Percentiles rank a stretch among this genome's conserved stretches.
phyloP scores from a whole-genome alignment of 2,113 vertebrate species.

The Halichoeres trimaculatus region DNA sequence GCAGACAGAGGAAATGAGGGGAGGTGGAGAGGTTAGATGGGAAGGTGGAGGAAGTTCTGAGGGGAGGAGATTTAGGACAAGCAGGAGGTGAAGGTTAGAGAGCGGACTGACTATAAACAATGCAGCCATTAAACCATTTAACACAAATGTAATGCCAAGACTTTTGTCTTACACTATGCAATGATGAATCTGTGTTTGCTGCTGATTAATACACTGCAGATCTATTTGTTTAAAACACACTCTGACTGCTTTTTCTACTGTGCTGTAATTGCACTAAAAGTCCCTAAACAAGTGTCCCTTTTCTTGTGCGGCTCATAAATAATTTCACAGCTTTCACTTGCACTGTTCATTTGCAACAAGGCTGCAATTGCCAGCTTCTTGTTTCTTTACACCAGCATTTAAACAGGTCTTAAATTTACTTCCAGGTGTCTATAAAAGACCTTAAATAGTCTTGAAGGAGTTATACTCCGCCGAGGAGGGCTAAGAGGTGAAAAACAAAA shows the following conservation, averaged over 20 bases:
- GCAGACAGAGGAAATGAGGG: neutral
- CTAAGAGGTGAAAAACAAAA: neutral
- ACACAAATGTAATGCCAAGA: neutral
- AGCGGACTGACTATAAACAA: neutral
- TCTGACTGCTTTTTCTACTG: neutral
- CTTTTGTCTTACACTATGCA: neutral
- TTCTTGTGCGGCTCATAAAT: slow-evolving; percentile 4
- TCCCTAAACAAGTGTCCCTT: slow-evolving; percentile 1
- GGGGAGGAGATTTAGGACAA: neutral
- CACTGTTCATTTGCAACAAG: slow-evolving; percentile 2
- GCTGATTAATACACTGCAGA: neutral
- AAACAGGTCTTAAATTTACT: slow-evolving; percentile 15
- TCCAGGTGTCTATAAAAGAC: slow-evolving; percentile 25
- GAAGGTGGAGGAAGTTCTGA: neutral
- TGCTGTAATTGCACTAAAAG: slow-evolving; percentile 13
- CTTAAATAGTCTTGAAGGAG: neutral
- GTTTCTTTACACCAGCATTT: slow-evolving; percentile 1
- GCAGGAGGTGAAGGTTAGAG: neutral
- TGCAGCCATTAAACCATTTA: neutral
- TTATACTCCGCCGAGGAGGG: neutral
- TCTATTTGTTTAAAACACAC: neutral
- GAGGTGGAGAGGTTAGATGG: neutral
- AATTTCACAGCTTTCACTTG: neutral
- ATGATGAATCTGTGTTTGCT: neutral
- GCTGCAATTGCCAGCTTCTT: slow-evolving; percentile 8